phyloP scores from a whole-genome alignment of 1,140 invertebrate genomes.

The Homarus americanus region DNA sequence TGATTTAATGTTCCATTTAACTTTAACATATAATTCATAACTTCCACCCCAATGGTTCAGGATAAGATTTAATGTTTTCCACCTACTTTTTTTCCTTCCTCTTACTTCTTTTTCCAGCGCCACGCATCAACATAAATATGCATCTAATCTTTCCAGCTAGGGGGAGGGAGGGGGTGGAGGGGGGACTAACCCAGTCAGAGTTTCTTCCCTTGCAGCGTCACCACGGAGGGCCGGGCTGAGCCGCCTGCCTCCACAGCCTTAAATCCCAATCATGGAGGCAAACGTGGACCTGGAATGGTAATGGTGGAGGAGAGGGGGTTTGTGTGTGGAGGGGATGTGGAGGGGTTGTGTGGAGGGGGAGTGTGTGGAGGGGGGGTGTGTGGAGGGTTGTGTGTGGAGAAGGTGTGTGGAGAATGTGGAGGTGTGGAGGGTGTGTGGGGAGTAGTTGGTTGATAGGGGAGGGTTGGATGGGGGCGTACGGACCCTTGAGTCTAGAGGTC shows the following conservation, averaged over 20 bases:
- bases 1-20: slow-evolving; percentile 60
- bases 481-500: background rate
- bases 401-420: background rate
- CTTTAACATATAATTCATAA: slow-evolving; percentile 43
- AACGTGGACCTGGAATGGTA: slow-evolving; percentile 30
- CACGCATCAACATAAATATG: slow-evolving; percentile 52
- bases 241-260: slow-evolving; percentile 31
- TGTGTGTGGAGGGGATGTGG: background rate
- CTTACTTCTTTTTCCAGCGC: background rate
- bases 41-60: slow-evolving; percentile 6
- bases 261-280: slow-evolving; percentile 31
- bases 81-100: background rate
- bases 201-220: slow-evolving; percentile 4
- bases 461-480: too few species aligned
- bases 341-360: background rate
- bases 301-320: slow-evolving; percentile 16
- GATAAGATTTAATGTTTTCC: background rate
- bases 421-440: background rate
- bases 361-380: background rate
- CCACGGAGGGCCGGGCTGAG: background rate
- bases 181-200: background rate
- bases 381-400: background rate
- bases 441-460: background rate
- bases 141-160: slow-evolving; percentile 58
- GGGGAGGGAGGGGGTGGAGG: slow-evolving; percentile 10